Evolutionary conservation across 2,113 vertebrate species (phyloP).

Genomic region (Equus quagga): DNA sequence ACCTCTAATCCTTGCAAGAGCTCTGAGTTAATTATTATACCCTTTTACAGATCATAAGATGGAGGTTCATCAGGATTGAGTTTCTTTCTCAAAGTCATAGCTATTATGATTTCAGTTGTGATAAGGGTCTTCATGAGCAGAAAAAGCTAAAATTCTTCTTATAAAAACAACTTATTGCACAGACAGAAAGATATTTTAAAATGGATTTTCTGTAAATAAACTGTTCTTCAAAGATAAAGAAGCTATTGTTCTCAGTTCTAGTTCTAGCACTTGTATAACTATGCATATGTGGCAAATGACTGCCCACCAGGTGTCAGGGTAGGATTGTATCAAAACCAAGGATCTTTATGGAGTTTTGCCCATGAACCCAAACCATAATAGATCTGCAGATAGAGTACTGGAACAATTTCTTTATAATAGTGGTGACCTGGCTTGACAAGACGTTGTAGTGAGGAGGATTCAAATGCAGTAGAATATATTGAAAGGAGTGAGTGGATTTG

Average conservation of each 20-base stretch:
- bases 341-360: not conserved
- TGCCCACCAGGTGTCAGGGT: not conserved
- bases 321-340: not conserved
- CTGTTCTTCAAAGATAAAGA: not conserved
- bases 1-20: not conserved
- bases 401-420: not conserved
- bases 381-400: not conserved
- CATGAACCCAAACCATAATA: not conserved
- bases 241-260: not conserved
- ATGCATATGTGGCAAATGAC: not conserved
- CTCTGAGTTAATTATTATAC: not conserved
- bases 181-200: conserved; percentile 6
- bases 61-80: not conserved
- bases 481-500: conserved; percentile 10
- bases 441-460: not conserved
- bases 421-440: not conserved
- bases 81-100: not conserved
- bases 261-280: not conserved
- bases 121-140: not conserved
- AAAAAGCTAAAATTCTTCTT: not conserved
- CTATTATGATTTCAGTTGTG: conserved; percentile 1
- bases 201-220: not conserved
- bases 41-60: not conserved
- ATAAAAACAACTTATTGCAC: not conserved
- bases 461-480: not conserved